These are phyloP conservation scores for Diaprepes abbreviatus DNA, from an alignment of 2,888 invertebrate species.

Conservation along the genomic window DNA sequence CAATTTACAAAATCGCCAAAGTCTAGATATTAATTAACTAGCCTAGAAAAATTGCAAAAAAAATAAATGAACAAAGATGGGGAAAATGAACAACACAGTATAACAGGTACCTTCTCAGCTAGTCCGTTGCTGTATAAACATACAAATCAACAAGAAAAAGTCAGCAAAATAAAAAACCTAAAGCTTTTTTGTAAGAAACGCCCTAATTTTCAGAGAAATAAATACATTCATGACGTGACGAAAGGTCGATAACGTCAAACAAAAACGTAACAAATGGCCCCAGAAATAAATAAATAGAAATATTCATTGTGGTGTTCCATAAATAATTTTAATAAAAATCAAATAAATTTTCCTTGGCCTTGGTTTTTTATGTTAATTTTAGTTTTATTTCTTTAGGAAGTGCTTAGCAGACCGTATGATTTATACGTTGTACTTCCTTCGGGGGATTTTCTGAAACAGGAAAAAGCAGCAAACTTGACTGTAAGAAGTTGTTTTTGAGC, in stretches of 20 bases:
- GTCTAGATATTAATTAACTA: too few species aligned
- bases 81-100: too few species aligned
- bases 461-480: slow-evolving; percentile 14
- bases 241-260: slow-evolving; percentile 18
- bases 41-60: too few species aligned
- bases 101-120: too few species aligned
- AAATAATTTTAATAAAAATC: slow-evolving; percentile 21
- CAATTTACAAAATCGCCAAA: too few species aligned
- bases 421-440: slow-evolving; percentile 16
- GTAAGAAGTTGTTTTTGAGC: slow-evolving; percentile 14
- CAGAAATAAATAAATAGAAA: slow-evolving; percentile 9
- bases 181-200: not conserved
- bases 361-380: slow-evolving; percentile 20
- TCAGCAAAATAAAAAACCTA: not conserved
- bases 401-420: slow-evolving; percentile 17
- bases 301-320: not conserved
- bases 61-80: too few species aligned
- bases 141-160: too few species aligned
- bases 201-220: not conserved
- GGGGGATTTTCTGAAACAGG: slow-evolving; percentile 10
- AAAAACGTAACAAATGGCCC: slow-evolving; percentile 13
- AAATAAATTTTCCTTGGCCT: slow-evolving; percentile 13
- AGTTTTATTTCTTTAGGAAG: slow-evolving; percentile 19
- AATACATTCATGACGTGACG: slow-evolving; percentile 26
- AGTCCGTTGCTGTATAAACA: too few species aligned